Percentiles rank a stretch among this genome's conserved stretches.
phyloP scores from a whole-genome alignment of 2,113 vertebrate species.

The Sebastes fasciatus region DNA sequence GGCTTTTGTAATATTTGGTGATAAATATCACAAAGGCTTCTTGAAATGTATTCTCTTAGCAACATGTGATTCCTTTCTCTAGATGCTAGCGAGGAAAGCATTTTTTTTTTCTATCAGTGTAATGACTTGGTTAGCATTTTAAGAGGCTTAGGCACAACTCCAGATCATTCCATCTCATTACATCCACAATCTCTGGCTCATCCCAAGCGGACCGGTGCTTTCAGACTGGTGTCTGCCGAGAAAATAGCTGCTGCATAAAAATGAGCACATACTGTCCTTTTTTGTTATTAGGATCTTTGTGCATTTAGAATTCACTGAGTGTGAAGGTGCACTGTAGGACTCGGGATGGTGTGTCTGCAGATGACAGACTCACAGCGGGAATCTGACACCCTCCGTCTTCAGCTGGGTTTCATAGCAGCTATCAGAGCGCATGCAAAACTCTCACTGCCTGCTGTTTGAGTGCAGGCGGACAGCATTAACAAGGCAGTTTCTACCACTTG shows the following conservation, averaged over 20 bases:
- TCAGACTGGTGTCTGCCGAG: conserved; percentile 40
- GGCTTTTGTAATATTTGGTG: conserved; percentile 6
- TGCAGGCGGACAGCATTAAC: conserved; percentile 20
- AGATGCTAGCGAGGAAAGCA: background rate
- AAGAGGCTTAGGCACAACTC: conserved; percentile 58
- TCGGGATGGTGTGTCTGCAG: conserved; percentile 5
- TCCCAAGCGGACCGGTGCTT: conserved; percentile 22
- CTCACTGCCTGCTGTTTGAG: background rate
- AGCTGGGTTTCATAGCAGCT: conserved; percentile 16
- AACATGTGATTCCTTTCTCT: conserved; percentile 12
- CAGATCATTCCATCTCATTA: conserved; percentile 62
- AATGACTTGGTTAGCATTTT: conserved; percentile 61
- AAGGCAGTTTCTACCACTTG: conserved; percentile 4
- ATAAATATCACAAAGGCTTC: conserved; percentile 12
- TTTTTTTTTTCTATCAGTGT: conserved; percentile 18
- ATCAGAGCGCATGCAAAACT: background rate
- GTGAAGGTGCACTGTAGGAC: conserved; percentile 33
- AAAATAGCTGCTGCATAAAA: conserved; percentile 38
- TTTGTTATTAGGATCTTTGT: conserved; percentile 28
- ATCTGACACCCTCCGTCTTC: conserved; percentile 13
- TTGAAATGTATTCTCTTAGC: conserved; percentile 17
- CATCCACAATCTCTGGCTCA: conserved; percentile 54
- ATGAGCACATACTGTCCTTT: conserved; percentile 17
- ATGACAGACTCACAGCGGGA: conserved; percentile 47
- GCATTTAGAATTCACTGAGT: conserved; percentile 25